These are phyloP conservation scores for Ochropleura leucogaster DNA, from an alignment of 2,888 invertebrate genomes.

Conservation along the genomic window DNA sequence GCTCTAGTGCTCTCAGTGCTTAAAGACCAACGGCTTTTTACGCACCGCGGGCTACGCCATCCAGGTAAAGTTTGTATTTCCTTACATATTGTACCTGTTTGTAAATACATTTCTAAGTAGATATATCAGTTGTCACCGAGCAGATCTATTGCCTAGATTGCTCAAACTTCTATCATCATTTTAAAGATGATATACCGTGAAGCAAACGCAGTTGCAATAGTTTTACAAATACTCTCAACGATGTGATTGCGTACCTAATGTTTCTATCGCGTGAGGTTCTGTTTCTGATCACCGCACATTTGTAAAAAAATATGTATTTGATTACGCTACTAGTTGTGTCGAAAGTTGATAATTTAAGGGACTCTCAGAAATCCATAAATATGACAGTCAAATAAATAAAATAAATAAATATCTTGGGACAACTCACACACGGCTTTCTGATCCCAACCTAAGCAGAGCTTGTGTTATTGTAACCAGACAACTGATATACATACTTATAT, in stretches of 20 bases:
- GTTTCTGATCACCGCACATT: slow-evolving; percentile 39
- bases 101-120: background rate
- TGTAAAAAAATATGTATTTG: slow-evolving; percentile 34
- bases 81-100: background rate
- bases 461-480: no score
- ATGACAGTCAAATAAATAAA: background rate
- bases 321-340: slow-evolving; percentile 10
- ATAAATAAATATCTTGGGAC: no score
- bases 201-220: slow-evolving; percentile 57
- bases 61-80: background rate
- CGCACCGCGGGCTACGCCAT: background rate
- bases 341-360: slow-evolving; percentile 9
- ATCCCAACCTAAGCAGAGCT: no score
- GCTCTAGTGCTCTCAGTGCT: no score
- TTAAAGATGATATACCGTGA: slow-evolving; percentile 37
- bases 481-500: no score
- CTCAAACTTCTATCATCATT: slow-evolving; percentile 10
- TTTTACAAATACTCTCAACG: slow-evolving; percentile 49
- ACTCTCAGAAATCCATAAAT: background rate
- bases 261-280: slow-evolving; percentile 61
- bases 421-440: no score
- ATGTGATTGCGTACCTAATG: slow-evolving; percentile 59
- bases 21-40: no score
- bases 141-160: slow-evolving; percentile 24
- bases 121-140: slow-evolving; percentile 10